Conservation (phyloP, 1,140 invertebrate genomes). For the Brachionus paranguensis region DNA sequence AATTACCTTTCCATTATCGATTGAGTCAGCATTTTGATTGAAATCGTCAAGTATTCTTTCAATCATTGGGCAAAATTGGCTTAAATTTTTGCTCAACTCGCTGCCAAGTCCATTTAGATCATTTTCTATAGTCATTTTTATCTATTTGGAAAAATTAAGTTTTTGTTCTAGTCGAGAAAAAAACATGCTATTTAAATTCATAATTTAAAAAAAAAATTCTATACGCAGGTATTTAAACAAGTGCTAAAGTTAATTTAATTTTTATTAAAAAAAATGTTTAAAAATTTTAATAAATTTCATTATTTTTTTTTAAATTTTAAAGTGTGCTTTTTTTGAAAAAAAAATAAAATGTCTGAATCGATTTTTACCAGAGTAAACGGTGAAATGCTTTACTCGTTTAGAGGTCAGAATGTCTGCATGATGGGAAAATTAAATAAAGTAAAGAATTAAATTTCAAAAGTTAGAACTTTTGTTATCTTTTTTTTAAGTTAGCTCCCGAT, state of each 20-base stretch:
- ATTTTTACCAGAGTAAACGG: slow-evolving; percentile 15
- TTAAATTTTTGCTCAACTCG: neutral
- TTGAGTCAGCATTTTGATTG: neutral
- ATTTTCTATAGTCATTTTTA: slow-evolving; percentile 22
- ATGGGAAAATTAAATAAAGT: slow-evolving; percentile 28
- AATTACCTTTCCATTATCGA: slow-evolving; percentile 12
- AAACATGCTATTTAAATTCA: neutral
- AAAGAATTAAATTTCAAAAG: neutral
- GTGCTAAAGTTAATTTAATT: neutral
- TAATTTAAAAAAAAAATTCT: neutral
- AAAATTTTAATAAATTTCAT: neutral
- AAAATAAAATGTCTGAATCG: slow-evolving; percentile 29
- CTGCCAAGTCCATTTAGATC: neutral
- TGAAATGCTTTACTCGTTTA: neutral
- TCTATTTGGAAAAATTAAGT: neutral
- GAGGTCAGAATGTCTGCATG: slow-evolving; percentile 28
- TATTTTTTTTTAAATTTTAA: neutral
- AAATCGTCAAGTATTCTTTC: neutral
- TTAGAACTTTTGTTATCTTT: neutral
- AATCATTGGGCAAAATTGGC: neutral
- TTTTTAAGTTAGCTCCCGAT: neutral
- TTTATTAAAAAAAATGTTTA: neutral
- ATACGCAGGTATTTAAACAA: neutral
- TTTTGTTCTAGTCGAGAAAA: neutral
- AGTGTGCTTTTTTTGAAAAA: slow-evolving; percentile 14